Conservation (phyloP, 2,797 vertebrate species). For the Crenichthys baileyi region DNA sequence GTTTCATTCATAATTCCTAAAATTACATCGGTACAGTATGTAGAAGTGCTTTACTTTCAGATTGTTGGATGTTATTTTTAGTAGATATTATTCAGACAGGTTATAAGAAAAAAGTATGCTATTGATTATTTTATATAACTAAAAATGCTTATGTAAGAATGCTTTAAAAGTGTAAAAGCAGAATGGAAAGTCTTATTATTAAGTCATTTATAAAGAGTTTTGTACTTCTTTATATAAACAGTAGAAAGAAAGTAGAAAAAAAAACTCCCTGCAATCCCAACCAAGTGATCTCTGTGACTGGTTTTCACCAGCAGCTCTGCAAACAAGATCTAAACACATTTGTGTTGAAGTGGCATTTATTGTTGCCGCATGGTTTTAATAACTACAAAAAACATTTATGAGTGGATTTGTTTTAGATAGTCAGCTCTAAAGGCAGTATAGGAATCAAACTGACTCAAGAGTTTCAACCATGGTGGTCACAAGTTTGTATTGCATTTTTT, state of each 20-base stretch:
- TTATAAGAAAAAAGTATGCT: not conserved
- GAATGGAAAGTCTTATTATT: not conserved
- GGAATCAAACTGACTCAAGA: not conserved
- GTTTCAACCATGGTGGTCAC: not conserved
- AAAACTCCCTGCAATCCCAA: not conserved
- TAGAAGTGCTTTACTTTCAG: not conserved
- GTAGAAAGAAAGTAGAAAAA: no score
- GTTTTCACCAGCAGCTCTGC: no score
- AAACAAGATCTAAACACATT: no score
- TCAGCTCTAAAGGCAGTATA: not conserved
- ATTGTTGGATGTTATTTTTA: not conserved
- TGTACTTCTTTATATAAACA: not conserved
- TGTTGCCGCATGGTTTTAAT: no score
- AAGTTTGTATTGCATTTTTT: not conserved
- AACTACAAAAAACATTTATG: no score
- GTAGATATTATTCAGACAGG: not conserved
- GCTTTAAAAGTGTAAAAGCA: not conserved
- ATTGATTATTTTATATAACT: not conserved
- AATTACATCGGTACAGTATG: not conserved
- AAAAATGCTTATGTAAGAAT: not conserved
- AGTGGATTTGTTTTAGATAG: no score
- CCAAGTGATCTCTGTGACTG: not conserved
- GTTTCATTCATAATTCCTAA: not conserved
- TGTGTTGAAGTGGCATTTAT: no score
- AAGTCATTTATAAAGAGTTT: not conserved